Percentiles rank a stretch among this genome's conserved stretches.
Conservation (phyloP, 2,888 invertebrate genomes). For the Meteorus cinctellus region DNA sequence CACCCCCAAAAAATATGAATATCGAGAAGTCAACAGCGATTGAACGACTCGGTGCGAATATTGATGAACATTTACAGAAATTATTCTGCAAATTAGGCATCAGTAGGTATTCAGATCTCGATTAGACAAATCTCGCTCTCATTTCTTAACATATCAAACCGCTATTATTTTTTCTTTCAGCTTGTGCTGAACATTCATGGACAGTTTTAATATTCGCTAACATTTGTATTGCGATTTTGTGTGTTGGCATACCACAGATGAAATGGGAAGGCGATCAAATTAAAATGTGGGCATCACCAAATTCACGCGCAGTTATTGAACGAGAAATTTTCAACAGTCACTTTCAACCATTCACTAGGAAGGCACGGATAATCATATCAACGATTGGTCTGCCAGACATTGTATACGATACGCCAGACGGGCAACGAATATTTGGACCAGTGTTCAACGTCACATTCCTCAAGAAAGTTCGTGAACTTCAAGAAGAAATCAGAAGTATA, state of each 20-base stretch:
- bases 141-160: not conserved
- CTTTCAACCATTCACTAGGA: slow-evolving; percentile 95
- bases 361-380: slow-evolving; percentile 92
- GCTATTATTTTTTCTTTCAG: slow-evolving; percentile 58
- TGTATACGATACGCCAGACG: slow-evolving; percentile 82
- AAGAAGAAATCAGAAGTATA: slow-evolving; percentile 80
- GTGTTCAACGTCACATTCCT: slow-evolving; percentile 90
- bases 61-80: slow-evolving; percentile 82
- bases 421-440: slow-evolving; percentile 84
- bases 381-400: slow-evolving; percentile 81
- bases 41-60: slow-evolving; percentile 85
- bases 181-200: slow-evolving; percentile 88
- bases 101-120: slow-evolving; percentile 62
- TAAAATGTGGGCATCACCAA: slow-evolving; percentile 95
- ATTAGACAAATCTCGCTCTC: not conserved
- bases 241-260: slow-evolving; percentile 83
- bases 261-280: slow-evolving; percentile 95
- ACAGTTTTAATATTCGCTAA: slow-evolving; percentile 81
- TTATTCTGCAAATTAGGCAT: slow-evolving; percentile 88
- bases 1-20: slow-evolving; percentile 71
- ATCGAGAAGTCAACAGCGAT: slow-evolving; percentile 80
- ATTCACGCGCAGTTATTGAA: slow-evolving; percentile 90
- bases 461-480: slow-evolving; percentile 81
- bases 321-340: slow-evolving; percentile 92
- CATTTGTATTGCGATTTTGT: slow-evolving; percentile 81